Conservation (phyloP, 1,140 invertebrate genomes). For the Pentalonia nigronervosa region DNA sequence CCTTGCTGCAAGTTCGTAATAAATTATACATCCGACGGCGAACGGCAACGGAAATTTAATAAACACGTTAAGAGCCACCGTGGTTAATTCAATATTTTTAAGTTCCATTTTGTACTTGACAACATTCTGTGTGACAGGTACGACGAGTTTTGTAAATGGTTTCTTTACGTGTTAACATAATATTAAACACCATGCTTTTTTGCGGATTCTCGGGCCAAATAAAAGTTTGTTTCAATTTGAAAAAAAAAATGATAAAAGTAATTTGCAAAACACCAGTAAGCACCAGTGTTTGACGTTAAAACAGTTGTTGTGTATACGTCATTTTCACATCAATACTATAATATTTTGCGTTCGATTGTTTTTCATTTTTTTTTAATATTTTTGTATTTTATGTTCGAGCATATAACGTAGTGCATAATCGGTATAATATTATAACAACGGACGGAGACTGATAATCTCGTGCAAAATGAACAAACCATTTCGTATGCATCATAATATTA, state of each 20-base stretch:
- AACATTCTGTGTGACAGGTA: constrained; percentile 31
- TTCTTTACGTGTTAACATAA: constrained; percentile 32
- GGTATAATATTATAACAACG: too few relatives aligned
- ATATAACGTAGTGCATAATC: not conserved
- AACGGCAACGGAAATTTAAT: not conserved
- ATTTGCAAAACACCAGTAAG: not conserved
- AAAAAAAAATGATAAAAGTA: not conserved
- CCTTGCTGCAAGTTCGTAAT: not conserved
- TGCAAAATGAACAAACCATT: not conserved
- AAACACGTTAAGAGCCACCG: not conserved
- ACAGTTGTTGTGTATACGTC: not conserved
- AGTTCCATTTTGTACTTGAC: constrained; percentile 5
- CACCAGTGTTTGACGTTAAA: not conserved
- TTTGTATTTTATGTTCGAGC: too few relatives aligned
- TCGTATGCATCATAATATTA: too few relatives aligned
- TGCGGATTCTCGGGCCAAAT: not conserved
- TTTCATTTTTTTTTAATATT: not conserved
- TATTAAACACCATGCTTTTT: not conserved
- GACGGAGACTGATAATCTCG: not conserved
- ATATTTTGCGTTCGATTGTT: not conserved
- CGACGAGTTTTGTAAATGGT: constrained; percentile 36
- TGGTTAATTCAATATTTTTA: not conserved
- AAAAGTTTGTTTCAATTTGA: not conserved
- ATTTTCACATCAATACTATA: not conserved
- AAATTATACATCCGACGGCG: not conserved